phyloP scores from a whole-genome alignment of 2,888 invertebrate species.

The Geophilus truncorum region DNA sequence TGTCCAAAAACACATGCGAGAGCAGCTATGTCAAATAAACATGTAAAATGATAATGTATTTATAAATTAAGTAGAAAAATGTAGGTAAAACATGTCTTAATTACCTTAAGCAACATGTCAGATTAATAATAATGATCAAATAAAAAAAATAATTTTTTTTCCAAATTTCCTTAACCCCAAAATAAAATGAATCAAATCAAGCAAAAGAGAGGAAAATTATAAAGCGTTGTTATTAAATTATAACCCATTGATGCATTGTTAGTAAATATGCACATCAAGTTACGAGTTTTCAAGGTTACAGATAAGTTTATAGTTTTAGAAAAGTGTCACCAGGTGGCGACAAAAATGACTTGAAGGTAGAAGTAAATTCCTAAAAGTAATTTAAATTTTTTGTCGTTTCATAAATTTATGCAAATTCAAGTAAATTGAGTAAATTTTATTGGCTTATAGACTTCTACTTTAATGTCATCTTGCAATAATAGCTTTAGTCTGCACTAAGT shows the following conservation, averaged over 20 bases:
- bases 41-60: neutral
- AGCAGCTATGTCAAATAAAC: constrained; percentile 39
- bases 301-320: constrained; percentile 30
- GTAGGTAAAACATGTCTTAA: neutral
- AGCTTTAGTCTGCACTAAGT: too few species aligned
- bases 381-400: too few species aligned
- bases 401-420: too few species aligned
- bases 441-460: too few species aligned
- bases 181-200: neutral
- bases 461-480: too few species aligned
- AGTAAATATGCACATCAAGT: neutral
- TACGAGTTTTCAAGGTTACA: neutral
- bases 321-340: too few species aligned
- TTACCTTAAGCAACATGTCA: neutral
- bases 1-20: constrained; percentile 35
- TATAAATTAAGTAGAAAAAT: neutral
- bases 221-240: neutral
- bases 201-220: neutral
- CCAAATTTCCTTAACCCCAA: neutral
- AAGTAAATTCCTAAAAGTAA: too few species aligned
- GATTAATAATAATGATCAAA: neutral
- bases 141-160: neutral
- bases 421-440: too few species aligned
- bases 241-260: neutral
- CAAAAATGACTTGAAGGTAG: too few species aligned